Evolutionary conservation across 2,888 invertebrate species (phyloP).

Genomic region (Dicycla oo): DNA sequence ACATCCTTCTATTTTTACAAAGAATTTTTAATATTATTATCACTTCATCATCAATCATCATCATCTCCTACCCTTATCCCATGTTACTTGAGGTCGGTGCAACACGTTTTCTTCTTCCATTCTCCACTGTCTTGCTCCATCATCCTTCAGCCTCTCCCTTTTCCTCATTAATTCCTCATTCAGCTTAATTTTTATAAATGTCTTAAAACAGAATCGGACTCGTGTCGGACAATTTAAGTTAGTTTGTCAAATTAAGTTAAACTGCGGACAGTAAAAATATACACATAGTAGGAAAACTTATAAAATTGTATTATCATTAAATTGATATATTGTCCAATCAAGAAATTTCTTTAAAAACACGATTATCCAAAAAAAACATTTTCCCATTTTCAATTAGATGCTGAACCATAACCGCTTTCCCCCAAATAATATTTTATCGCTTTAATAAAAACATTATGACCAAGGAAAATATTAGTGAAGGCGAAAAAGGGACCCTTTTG

Average conservation of each 20-base stretch:
- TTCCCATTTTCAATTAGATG: constrained; percentile 39
- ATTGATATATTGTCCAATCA: constrained; percentile 20
- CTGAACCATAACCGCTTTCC: constrained; percentile 35
- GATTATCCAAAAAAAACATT: constrained; percentile 36
- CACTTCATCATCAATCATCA: too few relatives aligned
- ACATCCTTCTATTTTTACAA: too few relatives aligned
- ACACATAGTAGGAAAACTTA: too few relatives aligned
- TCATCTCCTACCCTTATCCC: not conserved
- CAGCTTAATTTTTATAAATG: not conserved
- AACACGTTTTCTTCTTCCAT: not conserved
- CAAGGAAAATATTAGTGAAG: constrained; percentile 54
- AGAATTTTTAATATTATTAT: too few relatives aligned
- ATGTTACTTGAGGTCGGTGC: not conserved
- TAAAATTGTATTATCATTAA: not conserved
- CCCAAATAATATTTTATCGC: constrained; percentile 55
- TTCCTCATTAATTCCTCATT: not conserved
- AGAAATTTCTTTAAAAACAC: constrained; percentile 15
- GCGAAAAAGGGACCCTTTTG: constrained; percentile 46
- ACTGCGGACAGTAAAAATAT: too few relatives aligned
- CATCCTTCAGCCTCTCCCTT: not conserved
- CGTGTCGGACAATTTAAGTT: not conserved
- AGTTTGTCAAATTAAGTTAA: not conserved
- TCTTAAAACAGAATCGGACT: not conserved
- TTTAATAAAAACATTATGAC: constrained; percentile 62
- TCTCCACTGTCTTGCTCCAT: not conserved